phyloP scores from a whole-genome alignment of 2,113 vertebrate species.

The Circaetus gallicus region DNA sequence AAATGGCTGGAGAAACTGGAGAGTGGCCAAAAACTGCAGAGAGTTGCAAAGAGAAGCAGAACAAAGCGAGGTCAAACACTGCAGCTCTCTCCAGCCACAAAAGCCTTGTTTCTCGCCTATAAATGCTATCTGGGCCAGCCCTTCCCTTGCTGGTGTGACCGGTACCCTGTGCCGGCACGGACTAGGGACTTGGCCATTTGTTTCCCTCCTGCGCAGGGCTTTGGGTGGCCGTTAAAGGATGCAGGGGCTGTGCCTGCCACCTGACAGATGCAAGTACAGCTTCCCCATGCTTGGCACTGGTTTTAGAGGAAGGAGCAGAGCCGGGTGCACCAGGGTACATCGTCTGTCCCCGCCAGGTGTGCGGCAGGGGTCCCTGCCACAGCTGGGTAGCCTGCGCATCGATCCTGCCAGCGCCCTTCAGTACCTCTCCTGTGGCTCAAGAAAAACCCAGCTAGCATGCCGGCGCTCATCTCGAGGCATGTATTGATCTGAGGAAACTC shows the following conservation, averaged over 20 bases:
- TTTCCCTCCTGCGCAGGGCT: not conserved
- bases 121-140: not conserved
- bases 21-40: not conserved
- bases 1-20: constrained; percentile 42
- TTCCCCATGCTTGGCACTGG: accelerated
- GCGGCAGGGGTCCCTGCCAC: accelerated
- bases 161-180: not conserved
- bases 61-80: constrained; percentile 9
- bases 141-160: not conserved
- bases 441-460: not conserved
- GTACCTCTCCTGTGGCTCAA: accelerated
- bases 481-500: not conserved
- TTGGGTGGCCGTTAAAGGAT: accelerated
- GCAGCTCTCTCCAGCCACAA: not conserved
- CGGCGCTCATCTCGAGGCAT: accelerated
- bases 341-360: accelerated
- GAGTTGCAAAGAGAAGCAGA: constrained; percentile 20
- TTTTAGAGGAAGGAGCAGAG: not conserved
- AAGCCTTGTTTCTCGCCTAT: not conserved
- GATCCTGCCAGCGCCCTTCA: not conserved
- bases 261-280: not conserved
- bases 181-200: accelerated
- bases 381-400: accelerated
- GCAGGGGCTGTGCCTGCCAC: not conserved
- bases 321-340: accelerated